These are phyloP conservation scores for Oryzias celebensis DNA, from an alignment of 2,113 vertebrate genomes.

Conservation along the genomic window DNA sequence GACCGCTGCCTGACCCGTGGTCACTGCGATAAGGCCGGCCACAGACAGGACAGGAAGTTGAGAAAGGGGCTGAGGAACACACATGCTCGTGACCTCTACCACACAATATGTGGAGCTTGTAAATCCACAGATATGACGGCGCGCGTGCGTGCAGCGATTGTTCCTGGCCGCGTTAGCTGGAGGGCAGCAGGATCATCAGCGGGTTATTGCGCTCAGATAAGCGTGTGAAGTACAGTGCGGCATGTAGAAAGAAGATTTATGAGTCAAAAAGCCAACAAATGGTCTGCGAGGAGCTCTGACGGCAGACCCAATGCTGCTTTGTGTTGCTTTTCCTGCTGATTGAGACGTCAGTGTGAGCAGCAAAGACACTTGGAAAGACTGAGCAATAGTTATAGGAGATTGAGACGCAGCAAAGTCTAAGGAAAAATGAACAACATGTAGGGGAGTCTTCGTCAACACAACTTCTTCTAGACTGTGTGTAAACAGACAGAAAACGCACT, in stretches of 20 bases:
- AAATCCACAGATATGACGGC: conserved; percentile 41
- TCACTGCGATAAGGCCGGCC: conserved; percentile 60
- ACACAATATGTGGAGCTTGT: conserved; percentile 42
- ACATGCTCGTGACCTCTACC: conserved; percentile 33
- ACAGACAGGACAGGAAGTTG: conserved; percentile 73
- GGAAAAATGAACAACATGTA: too few relatives aligned
- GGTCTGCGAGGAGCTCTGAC: background rate
- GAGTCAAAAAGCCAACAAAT: background rate
- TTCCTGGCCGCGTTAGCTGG: conserved; percentile 32
- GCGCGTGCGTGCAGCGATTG: background rate
- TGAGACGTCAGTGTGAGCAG: too few relatives aligned
- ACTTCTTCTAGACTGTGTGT: too few relatives aligned
- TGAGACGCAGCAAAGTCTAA: too few relatives aligned
- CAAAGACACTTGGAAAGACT: too few relatives aligned
- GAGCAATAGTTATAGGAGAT: too few relatives aligned
- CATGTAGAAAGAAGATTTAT: background rate
- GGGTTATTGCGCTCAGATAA: conserved; percentile 6
- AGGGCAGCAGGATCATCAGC: conserved; percentile 5
- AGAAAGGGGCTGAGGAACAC: conserved; percentile 45
- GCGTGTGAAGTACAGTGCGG: background rate
- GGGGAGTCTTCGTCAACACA: too few relatives aligned
- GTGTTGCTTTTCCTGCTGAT: too few relatives aligned
- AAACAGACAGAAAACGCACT: too few relatives aligned
- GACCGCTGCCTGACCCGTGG: conserved; percentile 65
- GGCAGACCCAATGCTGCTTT: background rate